Base-by-base conservation (phyloP, 2,797 vertebrate genomes). In the Poecile montanus region DNA sequence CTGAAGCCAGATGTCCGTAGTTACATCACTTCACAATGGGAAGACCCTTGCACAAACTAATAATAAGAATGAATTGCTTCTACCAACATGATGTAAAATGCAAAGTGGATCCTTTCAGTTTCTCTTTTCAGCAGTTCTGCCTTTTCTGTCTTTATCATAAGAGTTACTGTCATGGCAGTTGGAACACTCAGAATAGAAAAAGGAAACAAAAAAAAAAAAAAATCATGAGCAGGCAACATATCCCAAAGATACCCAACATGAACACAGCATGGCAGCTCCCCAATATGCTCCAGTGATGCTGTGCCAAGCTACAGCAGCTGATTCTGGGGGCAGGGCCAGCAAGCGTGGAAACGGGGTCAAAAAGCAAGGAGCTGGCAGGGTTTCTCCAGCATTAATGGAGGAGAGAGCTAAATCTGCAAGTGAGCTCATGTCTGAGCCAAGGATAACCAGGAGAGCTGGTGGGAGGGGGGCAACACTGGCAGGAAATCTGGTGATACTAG, bases 41-140 rank as follows among this genome's bases (percentile, higher is more conserved):
- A 91, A 82, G 71, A 74, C 20, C 40, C 62, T 44, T 54, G 60
- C 7, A 85, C 70, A 65, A 89, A 74, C 32, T 68, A 73, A 27
- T 45, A 75, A 48, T 30, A 72, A 80, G 36, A 92, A 80, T 0
- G 0, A 50, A 80, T 15, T 73, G 15, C 38, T 68, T 92, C 78
- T 48, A 62, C 56, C 48, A 82, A 19, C 0, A 4, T 29, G 9
- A 93, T 7, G 16, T 47, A 72, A 95, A 95, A 85, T 11, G 13
- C 38, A 27, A 93, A 81, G 51, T 21, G 16, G 19, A 78, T 81
- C 56, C 66, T 94, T 93, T 93, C 83, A 73, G 74, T 91, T 93
- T 93, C 85, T 79, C 48, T 95, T 91, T 91, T 76, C 45, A 88
- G 65, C 56, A 76, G 53, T 70, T 86, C 51, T 86, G 67, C 36